A percentile compares a stretch with the other conserved stretches of the same genome.
Conservation (phyloP, 1,140 invertebrate genomes). For the Sycophila sp. region DNA sequence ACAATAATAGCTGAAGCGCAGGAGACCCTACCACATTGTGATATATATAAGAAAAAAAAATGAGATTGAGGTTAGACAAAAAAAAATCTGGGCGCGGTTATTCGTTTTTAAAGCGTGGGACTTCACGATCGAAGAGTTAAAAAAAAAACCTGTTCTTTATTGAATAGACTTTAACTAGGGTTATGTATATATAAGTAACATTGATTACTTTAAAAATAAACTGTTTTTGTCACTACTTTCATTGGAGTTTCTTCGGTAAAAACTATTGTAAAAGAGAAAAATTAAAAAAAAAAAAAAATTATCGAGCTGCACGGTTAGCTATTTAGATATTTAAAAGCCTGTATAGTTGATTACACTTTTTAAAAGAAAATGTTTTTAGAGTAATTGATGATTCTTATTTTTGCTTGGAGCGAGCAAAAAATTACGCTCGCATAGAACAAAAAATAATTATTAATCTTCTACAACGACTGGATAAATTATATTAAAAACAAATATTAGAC, state of each 20-base stretch:
- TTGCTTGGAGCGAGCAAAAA: background rate
- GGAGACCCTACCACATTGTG: slow-evolving; percentile 62
- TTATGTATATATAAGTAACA: background rate
- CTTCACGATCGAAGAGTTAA: background rate
- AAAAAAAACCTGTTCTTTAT: slow-evolving; percentile 22
- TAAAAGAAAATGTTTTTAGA: slow-evolving; percentile 11
- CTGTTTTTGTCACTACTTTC: background rate
- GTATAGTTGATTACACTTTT: background rate
- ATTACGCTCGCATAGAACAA: background rate
- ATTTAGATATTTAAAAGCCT: background rate
- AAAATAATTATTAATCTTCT: slow-evolving; percentile 50
- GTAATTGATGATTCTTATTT: slow-evolving; percentile 21
- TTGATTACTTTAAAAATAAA: slow-evolving; percentile 19
- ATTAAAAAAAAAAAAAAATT: too few relatives aligned
- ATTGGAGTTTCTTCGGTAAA: too few relatives aligned
- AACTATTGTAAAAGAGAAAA: too few relatives aligned
- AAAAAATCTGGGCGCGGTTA: slow-evolving; percentile 38
- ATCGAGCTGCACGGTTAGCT: too few relatives aligned
- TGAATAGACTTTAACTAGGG: slow-evolving; percentile 1
- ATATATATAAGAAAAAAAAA: slow-evolving; percentile 54
- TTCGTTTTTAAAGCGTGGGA: background rate
- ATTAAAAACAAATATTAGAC: slow-evolving; percentile 27
- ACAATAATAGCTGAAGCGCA: slow-evolving; percentile 66
- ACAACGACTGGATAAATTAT: slow-evolving; percentile 55
- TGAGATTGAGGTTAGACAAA: slow-evolving; percentile 33